Evolutionary conservation across 2,797 vertebrate genomes (phyloP).

Genomic region (Sciurus vulgaris): DNA sequence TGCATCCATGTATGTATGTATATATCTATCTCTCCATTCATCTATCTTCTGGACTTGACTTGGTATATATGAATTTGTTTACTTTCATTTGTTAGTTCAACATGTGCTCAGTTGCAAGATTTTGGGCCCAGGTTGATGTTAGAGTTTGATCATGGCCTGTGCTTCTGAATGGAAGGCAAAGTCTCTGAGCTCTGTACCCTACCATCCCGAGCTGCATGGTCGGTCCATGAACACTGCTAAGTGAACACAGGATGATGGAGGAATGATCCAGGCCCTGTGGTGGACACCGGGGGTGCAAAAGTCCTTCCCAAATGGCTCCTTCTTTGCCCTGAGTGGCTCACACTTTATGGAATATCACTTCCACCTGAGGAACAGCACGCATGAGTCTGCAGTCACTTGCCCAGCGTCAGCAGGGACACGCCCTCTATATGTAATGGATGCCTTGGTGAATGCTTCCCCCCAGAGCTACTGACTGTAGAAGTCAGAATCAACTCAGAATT

Average conservation of each 20-base stretch:
- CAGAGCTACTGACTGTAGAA: background rate
- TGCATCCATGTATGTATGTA: no score
- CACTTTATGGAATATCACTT: rapidly evolving
- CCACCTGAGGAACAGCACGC: background rate
- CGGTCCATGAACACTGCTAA: background rate
- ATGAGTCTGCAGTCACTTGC: rapidly evolving
- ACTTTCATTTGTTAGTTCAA: background rate
- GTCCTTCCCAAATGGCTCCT: background rate
- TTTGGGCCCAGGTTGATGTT: background rate
- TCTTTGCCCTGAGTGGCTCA: background rate
- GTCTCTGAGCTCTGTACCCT: rapidly evolving
- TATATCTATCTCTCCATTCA: no score
- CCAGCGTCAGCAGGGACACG: rapidly evolving
- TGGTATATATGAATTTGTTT: background rate
- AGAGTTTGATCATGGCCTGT: background rate
- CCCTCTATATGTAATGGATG: background rate
- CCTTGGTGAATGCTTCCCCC: background rate
- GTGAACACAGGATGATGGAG: background rate
- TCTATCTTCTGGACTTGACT: background rate
- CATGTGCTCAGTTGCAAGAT: background rate
- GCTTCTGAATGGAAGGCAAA: background rate
- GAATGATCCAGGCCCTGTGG: background rate
- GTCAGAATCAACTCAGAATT: background rate
- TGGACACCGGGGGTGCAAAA: background rate
- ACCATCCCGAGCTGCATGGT: no score